Conservation (phyloP, 2,113 vertebrate species). For the Cervus canadensis region DNA sequence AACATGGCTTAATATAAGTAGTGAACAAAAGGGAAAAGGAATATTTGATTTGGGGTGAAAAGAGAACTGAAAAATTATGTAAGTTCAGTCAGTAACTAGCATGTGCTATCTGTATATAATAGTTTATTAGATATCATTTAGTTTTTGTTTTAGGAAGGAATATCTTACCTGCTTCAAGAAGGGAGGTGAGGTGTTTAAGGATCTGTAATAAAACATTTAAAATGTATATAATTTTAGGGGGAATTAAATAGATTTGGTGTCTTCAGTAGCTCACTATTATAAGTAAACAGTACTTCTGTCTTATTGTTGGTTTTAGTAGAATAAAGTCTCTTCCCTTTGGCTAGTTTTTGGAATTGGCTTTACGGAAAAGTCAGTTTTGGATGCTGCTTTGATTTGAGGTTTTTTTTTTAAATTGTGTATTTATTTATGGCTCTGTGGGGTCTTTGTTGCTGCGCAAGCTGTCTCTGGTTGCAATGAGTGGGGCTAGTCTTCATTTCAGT, state of each 20-base stretch:
- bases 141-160: slow-evolving; percentile 1
- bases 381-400: neutral
- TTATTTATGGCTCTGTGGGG: neutral
- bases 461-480: neutral
- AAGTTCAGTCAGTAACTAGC: neutral
- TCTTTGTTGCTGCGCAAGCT: neutral
- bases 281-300: neutral
- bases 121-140: neutral
- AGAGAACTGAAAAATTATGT: neutral
- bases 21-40: neutral
- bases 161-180: neutral
- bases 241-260: neutral
- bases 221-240: neutral
- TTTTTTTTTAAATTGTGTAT: neutral
- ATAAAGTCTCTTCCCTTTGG: neutral
- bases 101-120: neutral
- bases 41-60: neutral
- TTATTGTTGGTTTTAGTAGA: neutral
- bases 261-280: neutral
- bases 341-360: neutral
- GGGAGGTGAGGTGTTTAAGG: neutral
- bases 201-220: slow-evolving; percentile 10
- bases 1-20: neutral
- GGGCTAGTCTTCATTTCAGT: neutral
- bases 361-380: neutral